Base-by-base conservation (phyloP, 2,113 vertebrate species). In the Oreochromis spilurus region DNA sequence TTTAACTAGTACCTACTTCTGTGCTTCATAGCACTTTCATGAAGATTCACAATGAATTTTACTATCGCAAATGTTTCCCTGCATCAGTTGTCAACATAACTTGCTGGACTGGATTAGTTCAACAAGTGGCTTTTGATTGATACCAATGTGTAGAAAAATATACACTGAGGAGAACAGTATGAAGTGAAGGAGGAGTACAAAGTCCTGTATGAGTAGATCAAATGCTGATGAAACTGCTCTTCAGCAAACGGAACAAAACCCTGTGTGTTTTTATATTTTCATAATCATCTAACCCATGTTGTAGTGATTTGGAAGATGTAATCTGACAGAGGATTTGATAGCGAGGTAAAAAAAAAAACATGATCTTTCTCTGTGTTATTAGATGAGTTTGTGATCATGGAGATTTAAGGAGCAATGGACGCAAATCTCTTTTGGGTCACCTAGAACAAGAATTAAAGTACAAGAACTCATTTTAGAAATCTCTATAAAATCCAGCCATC, bases 311-410 rank as follows among this genome's bases (percentile, higher is more conserved):
- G 60, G 21, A 58, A 87, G 5, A 85, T 55, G 78, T 92, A 87
- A 93, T 92, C 87, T 85, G 24, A 58, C 43, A 81, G 77, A 79
- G 80, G 92, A 94, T 93, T 94, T 89, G 6, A 43, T 70, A 7
- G 82, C 31, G 53, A 12, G 78, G 79, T 36, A 87, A 5, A 80
- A 24, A 88, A 58, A 40, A 31, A 36, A 81, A 82, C 90, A 90
- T 84, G 81, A 84, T 85, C 88, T 67, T 67, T 67, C 53, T 50
- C 84, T 26, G 13, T 89, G 89, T 90, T 53, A 65, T 87, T 86
- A 86, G 79, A 89, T 87, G 81, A 90, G 83, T 83, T 91, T 12
- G 43, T 79, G 79, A 89, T 86, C 60, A 81, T 86, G 19, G 83
- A 80, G 54, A 93, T 85, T 92, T 77, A 40, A 53, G 34, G 50